phyloP scores from a whole-genome alignment of 2,113 vertebrate species.

The Dromas ardeola region DNA sequence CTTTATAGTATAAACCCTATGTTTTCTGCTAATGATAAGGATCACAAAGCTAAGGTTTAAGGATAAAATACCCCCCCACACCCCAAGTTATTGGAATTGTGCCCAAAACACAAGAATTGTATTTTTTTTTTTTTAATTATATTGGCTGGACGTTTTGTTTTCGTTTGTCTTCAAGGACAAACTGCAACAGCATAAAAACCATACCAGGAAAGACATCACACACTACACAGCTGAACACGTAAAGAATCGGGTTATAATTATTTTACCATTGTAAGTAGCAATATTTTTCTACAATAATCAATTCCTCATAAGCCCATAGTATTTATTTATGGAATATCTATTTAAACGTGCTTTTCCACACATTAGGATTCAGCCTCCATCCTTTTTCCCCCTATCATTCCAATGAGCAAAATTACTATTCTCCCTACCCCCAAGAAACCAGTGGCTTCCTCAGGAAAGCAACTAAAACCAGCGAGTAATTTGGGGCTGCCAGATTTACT shows the following conservation, averaged over 20 bases:
- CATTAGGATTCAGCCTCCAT: not conserved
- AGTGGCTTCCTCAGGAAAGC: not conserved
- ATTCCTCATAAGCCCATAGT: not conserved
- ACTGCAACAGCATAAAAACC: too few relatives aligned
- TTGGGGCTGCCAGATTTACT: not conserved
- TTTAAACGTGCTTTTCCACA: not conserved
- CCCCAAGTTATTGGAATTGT: not conserved
- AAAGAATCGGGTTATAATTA: not conserved
- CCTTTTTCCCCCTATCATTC: not conserved
- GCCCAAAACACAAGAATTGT: not conserved
- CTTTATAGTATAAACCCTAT: accelerated
- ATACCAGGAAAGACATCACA: not conserved
- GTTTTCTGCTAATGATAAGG: not conserved
- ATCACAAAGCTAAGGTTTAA: not conserved
- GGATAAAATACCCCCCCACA: not conserved
- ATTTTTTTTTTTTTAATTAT: not conserved
- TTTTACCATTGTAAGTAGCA: not conserved
- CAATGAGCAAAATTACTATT: not conserved
- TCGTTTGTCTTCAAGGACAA: not conserved
- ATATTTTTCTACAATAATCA: not conserved
- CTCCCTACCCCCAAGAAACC: not conserved
- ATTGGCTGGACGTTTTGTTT: not conserved
- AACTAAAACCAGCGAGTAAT: not conserved
- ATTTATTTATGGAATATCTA: not conserved
- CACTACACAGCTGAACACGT: not conserved